Evolutionary conservation across 2,888 invertebrate genomes (phyloP).

Genomic region (Polylopha cassiicola): DNA sequence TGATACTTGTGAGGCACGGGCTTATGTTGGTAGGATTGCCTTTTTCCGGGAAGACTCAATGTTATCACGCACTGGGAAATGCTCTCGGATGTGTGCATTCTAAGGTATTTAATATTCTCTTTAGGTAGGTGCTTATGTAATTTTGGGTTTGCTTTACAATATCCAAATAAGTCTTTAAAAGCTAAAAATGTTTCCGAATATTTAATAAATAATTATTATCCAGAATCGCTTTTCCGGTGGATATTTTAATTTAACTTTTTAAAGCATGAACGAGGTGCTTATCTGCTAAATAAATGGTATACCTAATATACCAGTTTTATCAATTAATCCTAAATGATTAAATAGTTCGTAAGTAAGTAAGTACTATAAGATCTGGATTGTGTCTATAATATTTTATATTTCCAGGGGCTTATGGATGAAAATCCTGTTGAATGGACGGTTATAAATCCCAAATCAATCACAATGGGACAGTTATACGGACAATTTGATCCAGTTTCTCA

Average conservation of each 20-base stretch:
- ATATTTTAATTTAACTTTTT: too few species aligned
- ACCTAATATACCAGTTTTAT: too few species aligned
- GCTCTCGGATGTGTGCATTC: slow-evolving; percentile 87
- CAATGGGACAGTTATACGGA: slow-evolving; percentile 96
- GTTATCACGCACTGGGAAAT: slow-evolving; percentile 89
- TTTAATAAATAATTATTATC: too few species aligned
- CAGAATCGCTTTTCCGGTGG: too few species aligned
- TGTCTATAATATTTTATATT: not conserved
- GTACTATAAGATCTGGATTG: not conserved
- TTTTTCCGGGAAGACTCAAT: slow-evolving; percentile 94
- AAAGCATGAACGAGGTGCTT: too few species aligned
- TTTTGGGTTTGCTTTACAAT: too few species aligned
- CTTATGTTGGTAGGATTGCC: slow-evolving; percentile 96
- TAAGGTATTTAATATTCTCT: slow-evolving; percentile 60
- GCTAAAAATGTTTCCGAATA: too few species aligned
- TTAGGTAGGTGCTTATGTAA: not conserved
- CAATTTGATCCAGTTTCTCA: slow-evolving; percentile 96
- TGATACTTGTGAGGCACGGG: slow-evolving; percentile 96
- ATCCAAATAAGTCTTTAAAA: too few species aligned
- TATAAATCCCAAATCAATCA: slow-evolving; percentile 96
- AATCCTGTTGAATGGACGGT: slow-evolving; percentile 86
- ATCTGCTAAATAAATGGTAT: too few species aligned
- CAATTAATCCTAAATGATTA: too few species aligned
- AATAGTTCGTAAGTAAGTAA: not conserved
- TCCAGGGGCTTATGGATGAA: slow-evolving; percentile 84